Base-by-base conservation (phyloP, 2,888 invertebrate species). In the Patella depressa region DNA sequence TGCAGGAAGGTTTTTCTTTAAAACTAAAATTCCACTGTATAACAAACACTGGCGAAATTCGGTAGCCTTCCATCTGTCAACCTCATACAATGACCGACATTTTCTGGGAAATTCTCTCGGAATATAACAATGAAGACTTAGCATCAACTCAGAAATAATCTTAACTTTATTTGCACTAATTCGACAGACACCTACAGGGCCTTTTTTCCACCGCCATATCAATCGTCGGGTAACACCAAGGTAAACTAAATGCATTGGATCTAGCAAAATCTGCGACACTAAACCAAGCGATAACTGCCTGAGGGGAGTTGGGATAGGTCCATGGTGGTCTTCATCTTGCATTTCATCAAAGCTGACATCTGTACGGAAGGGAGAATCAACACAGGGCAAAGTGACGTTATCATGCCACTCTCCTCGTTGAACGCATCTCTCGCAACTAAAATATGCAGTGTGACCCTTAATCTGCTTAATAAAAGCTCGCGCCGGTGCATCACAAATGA, bases 401-500 rank as follows among this genome's bases (percentile, higher is more conserved):
- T 78, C 78, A 24, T 71, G 29, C 75, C 79, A 81, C 7, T 14
- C 57, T 11, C 84, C 82, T 69, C 59, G 73, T 75, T 81, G 75
- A 3, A 17, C 65, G 82, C 88, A 89, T 78, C 83, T 86, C 17
- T 87, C 85, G 82, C 88, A 88, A 17, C 87, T 85, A 82, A 81
- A 80, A 81, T 86, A 88, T 2, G 86, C 88, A 78, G 76, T 85
- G 76, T 87, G 86, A 9, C 83, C 82, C 80, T 88, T 88, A 15
- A 79, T 70, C n/a, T 79, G 72, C 65, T 86, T 86, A 7, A 89
- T 80, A 84, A 83, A 87, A 19, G 83, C 80, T 79, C 87, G 80
- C 3, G 88, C 89, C 45, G 87, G 87, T 34, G 87, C 80, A 84
- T 90, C 88, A 82, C 88, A 88, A 14, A 88, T 79, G 72, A 88